phyloP scores from a whole-genome alignment of 64 coral and sea anemone species.

The Astreopora myriophthalma region DNA sequence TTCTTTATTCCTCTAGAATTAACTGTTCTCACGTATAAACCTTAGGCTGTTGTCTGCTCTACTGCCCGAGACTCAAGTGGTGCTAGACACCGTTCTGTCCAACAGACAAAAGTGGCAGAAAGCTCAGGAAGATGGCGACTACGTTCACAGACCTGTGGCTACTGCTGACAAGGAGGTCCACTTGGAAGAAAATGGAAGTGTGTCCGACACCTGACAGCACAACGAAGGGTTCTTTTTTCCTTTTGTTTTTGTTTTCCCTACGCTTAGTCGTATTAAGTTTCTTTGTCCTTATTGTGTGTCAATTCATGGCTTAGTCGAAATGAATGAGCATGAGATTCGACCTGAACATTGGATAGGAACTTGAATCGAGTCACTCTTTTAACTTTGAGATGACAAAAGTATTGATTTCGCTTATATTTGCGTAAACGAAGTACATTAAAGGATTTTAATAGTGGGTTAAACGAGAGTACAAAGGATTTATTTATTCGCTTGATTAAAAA shows the following conservation, averaged over 20 bases:
- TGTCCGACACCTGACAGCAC: neutral
- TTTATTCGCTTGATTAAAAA: too few species aligned
- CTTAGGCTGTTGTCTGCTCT: slow-evolving; percentile 1
- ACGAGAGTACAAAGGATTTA: too few species aligned
- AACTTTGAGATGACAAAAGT: too few species aligned
- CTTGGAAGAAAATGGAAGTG: neutral
- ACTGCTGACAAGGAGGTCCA: slow-evolving; percentile 9
- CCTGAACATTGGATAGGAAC: too few species aligned
- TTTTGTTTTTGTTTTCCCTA: too few species aligned
- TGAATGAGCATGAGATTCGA: too few species aligned
- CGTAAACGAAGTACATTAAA: too few species aligned
- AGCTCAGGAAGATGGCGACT: slow-evolving; percentile 60
- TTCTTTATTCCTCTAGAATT: neutral
- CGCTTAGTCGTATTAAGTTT: too few species aligned
- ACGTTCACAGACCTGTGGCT: slow-evolving; percentile 25
- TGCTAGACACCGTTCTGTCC: slow-evolving; percentile 46
- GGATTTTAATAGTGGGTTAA: too few species aligned
- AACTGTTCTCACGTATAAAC: neutral
- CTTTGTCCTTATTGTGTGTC: neutral
- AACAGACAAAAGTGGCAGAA: slow-evolving; percentile 60
- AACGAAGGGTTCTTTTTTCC: neutral
- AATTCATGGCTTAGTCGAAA: too few species aligned
- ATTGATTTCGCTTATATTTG: too few species aligned
- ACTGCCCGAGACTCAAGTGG: slow-evolving; percentile 55
- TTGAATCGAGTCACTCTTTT: too few species aligned